phyloP scores from a whole-genome alignment of 2,113 vertebrate genomes.

The Oncorhynchus masou region DNA sequence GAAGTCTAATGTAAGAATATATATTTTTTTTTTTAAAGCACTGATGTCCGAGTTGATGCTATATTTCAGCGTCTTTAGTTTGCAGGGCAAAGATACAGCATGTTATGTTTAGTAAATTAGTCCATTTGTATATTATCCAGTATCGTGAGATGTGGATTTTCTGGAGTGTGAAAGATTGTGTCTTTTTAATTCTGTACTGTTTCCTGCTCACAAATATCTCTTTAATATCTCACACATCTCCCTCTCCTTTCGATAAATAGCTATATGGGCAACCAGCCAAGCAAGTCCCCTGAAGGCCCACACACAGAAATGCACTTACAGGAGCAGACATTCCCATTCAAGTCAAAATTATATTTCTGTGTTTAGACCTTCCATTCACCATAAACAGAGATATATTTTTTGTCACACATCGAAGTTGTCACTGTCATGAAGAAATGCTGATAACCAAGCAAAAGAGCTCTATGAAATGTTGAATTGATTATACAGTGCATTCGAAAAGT shows the following conservation, averaged over 20 bases:
- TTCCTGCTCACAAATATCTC: constrained; percentile 41
- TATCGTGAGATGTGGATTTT: too few species aligned
- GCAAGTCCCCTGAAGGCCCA: background rate
- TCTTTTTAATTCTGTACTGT: constrained; percentile 41
- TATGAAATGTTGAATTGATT: too few species aligned
- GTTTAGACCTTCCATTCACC: background rate
- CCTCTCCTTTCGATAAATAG: constrained; percentile 10
- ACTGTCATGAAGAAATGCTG: too few species aligned
- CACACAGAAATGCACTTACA: too few species aligned
- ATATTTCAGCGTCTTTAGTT: constrained; percentile 51
- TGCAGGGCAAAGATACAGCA: constrained; percentile 49
- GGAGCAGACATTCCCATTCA: too few species aligned
- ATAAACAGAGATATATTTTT: background rate
- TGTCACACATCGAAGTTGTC: background rate
- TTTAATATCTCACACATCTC: constrained; percentile 32
- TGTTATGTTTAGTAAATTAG: constrained; percentile 34
- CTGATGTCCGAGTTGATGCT: constrained; percentile 79
- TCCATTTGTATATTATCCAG: too few species aligned
- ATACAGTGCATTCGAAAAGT: too few species aligned
- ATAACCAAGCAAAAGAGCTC: too few species aligned
- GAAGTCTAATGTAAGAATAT: constrained; percentile 79
- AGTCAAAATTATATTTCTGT: too few species aligned
- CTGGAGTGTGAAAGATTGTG: constrained; percentile 26
- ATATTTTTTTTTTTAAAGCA: constrained; percentile 92
- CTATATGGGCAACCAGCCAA: constrained; percentile 18